A percentile compares a stretch with the other conserved stretches of the same genome.
Evolutionary conservation across 2,797 vertebrate species (phyloP).

Genomic region (Microhierax caerulescens): DNA sequence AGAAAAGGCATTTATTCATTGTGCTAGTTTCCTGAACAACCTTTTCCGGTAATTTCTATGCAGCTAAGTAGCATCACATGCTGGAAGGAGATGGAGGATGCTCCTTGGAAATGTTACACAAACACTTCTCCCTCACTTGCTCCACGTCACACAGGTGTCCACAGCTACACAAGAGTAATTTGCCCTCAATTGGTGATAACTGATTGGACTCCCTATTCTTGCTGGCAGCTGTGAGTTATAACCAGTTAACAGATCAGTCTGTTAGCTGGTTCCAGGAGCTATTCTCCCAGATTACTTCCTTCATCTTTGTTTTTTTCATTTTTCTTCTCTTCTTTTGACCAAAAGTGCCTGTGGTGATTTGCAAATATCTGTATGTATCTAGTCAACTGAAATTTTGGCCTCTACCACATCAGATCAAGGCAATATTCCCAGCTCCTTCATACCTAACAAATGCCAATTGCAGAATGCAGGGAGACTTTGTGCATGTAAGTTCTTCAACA

Average conservation of each 20-base stretch:
- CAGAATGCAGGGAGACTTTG: not conserved
- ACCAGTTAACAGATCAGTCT: not conserved
- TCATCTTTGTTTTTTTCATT: not conserved
- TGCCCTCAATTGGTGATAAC: accelerated
- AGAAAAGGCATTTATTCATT: not conserved
- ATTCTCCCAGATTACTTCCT: not conserved
- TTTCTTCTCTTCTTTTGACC: not conserved
- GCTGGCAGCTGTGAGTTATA: not conserved
- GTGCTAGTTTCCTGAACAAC: not conserved
- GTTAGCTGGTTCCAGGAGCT: not conserved
- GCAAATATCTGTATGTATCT: not conserved
- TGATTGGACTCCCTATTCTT: not conserved
- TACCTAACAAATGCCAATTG: not conserved
- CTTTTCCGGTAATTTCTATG: not conserved
- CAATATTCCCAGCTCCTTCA: not conserved
- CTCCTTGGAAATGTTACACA: not conserved
- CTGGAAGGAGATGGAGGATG: not conserved
- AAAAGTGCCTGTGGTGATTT: not conserved
- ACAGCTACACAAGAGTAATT: not conserved
- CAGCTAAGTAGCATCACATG: not conserved
- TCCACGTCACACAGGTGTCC: not conserved
- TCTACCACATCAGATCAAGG: not conserved
- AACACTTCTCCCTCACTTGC: not conserved
- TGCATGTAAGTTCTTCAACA: not conserved
- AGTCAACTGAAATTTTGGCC: not conserved